phyloP scores from a whole-genome alignment of 2,888 invertebrate genomes.

The Melinaea menophilus region DNA sequence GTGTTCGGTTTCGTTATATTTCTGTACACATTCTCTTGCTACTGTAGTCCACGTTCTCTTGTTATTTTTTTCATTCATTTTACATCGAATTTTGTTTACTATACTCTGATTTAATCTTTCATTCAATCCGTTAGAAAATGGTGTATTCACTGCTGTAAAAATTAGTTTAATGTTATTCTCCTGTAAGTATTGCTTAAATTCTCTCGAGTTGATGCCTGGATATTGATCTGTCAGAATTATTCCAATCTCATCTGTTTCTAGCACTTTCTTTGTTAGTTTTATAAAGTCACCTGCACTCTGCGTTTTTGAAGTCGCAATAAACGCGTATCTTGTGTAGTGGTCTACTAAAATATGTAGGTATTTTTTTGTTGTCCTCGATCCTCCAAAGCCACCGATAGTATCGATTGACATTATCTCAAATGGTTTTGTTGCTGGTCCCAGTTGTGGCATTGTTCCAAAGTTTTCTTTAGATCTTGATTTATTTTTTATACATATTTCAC shows the following conservation, averaged over 20 bases:
- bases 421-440: slow-evolving; percentile 6
- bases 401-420: slow-evolving; percentile 15
- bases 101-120: too few species aligned
- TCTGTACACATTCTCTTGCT: neutral
- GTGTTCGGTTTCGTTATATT: neutral
- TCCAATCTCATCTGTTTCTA: slow-evolving; percentile 11
- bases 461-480: slow-evolving; percentile 7
- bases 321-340: slow-evolving; percentile 14
- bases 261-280: slow-evolving; percentile 14
- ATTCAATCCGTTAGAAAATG: too few species aligned
- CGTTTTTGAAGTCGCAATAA: slow-evolving; percentile 9
- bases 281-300: slow-evolving; percentile 13
- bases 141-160: too few species aligned
- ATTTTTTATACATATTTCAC: slow-evolving; percentile 17
- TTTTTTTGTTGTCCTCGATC: slow-evolving; percentile 16
- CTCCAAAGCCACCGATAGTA: slow-evolving; percentile 12
- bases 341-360: slow-evolving; percentile 14
- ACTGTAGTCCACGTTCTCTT: too few species aligned
- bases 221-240: slow-evolving; percentile 15
- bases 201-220: slow-evolving; percentile 6
- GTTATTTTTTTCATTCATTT: too few species aligned
- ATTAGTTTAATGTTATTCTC: too few species aligned
- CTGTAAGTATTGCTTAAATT: neutral
- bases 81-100: too few species aligned
- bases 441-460: neutral